Base-by-base conservation (phyloP, 2,797 vertebrate genomes). In the Melopsittacus undulatus region DNA sequence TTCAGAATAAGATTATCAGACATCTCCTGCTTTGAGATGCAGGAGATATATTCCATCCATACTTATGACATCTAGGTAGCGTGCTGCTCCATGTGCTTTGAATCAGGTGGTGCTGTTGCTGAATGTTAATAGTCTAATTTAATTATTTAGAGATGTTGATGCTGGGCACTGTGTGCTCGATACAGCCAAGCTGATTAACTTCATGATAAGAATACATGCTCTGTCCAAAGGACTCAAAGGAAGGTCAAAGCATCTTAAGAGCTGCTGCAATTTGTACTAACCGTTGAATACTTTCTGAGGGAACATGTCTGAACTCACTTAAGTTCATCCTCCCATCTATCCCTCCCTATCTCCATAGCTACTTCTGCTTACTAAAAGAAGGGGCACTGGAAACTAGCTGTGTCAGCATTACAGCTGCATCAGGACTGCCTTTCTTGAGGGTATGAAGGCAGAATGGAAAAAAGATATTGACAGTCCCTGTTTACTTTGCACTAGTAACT, bases 1-100 rank as follows among this genome's bases (percentile, higher is more conserved):
- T 93, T 96, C 88, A 95, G 91, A 94, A 88, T 94, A 94, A 94
- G 79, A 92, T 95, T 89, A 87, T 85, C 73, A 87, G 67, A 22
- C 66, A 64, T 87, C 42, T 95, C 49, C 64, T 93, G 82, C 62
- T 94, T 85, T 92, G 84, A 68, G 92, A 96, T 67, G 45, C 82
- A 94, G 67, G 80, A 79, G 36, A 86, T 92, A 62, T 87, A 91
- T 77, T 92, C 54, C 54, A 85, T 87, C 51, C 90, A 91, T 87
- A 83, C 90, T 95, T 93, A 87, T 45, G 76, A 85, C 77, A 88
- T 70, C 73, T 78, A 69, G 57, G 79, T 87, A 83, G 20, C 61
- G 69, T 77, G 67, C 46, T 87, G 57, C 40, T 86, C 56, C 38
- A 45, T 43, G 61, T 83, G 59, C 91, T 80, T 38, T 64, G 73